phyloP scores from a whole-genome alignment of 2,888 invertebrate genomes.

The Pyrochroa serraticornis region DNA sequence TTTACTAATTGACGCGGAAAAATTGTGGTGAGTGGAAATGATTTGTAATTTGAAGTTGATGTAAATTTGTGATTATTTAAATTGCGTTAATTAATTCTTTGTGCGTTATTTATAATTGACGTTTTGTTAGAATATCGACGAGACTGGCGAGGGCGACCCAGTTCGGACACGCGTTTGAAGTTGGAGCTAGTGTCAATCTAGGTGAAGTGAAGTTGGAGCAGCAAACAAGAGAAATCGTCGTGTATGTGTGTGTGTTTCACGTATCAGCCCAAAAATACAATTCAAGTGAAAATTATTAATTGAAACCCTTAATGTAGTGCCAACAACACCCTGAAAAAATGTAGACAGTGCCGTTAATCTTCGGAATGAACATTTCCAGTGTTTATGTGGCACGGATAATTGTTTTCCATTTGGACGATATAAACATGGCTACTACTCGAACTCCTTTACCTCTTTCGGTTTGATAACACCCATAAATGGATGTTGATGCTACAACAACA shows the following conservation, averaged over 20 bases:
- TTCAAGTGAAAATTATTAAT: constrained; percentile 1
- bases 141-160: constrained; percentile 22
- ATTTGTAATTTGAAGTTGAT: too few species aligned
- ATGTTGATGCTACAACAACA: constrained; percentile 33
- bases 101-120: too few species aligned
- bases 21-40: background rate
- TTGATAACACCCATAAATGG: constrained; percentile 36
- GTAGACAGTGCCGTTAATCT: constrained; percentile 15
- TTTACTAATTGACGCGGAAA: background rate
- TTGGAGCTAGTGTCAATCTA: constrained; percentile 31
- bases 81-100: too few species aligned
- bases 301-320: constrained; percentile 1
- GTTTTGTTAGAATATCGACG: background rate
- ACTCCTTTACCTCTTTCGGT: constrained; percentile 35
- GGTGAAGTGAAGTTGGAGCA: constrained; percentile 33
- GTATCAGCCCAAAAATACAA: constrained; percentile 11
- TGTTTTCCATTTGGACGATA: constrained; percentile 46
- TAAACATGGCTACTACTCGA: constrained; percentile 57
- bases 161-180: constrained; percentile 22
- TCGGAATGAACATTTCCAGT: constrained; percentile 17
- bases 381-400: constrained; percentile 41
- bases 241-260: constrained; percentile 15
- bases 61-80: too few species aligned
- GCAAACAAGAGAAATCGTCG: constrained; percentile 31
- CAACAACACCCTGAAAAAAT: constrained; percentile 6